phyloP scores from a whole-genome alignment of 2,888 invertebrate genomes.

The Craniophora ligustri region DNA sequence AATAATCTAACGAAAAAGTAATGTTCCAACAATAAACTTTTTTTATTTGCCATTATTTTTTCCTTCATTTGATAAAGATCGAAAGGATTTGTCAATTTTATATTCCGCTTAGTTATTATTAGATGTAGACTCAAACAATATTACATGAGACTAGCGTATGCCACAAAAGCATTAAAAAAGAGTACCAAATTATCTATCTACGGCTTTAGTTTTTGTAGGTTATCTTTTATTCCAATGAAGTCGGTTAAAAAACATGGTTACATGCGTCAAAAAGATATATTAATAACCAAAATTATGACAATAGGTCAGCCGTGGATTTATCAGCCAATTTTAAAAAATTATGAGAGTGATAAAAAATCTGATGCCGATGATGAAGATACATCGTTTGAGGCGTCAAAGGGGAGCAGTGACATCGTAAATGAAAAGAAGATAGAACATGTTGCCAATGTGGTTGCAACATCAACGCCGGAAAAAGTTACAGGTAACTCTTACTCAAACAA shows the following conservation, averaged over 20 bases:
- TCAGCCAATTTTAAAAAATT: conserved; percentile 63
- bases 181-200: too few species aligned
- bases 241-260: background rate
- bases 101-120: too few species aligned
- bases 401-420: conserved; percentile 57
- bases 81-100: too few species aligned
- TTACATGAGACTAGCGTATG: too few species aligned
- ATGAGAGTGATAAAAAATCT: conserved; percentile 51
- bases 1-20: too few species aligned
- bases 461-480: conserved; percentile 75
- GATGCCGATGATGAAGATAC: conserved; percentile 59
- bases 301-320: conserved; percentile 72
- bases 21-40: too few species aligned
- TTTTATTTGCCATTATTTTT: too few species aligned
- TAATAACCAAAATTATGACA: conserved; percentile 13
- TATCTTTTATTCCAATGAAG: too few species aligned
- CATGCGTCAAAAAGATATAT: background rate
- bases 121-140: too few species aligned
- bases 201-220: too few species aligned
- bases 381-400: conserved; percentile 60
- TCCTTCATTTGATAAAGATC: too few species aligned
- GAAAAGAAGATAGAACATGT: conserved; percentile 62
- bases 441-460: conserved; percentile 70
- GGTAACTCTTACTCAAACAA: conserved; percentile 56
- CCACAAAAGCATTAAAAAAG: too few species aligned